Evolutionary conservation across 2,888 invertebrate species (phyloP), one percentile per base, ranked within the genome.

Genomic region (Eristalinus aeneus): DNA sequence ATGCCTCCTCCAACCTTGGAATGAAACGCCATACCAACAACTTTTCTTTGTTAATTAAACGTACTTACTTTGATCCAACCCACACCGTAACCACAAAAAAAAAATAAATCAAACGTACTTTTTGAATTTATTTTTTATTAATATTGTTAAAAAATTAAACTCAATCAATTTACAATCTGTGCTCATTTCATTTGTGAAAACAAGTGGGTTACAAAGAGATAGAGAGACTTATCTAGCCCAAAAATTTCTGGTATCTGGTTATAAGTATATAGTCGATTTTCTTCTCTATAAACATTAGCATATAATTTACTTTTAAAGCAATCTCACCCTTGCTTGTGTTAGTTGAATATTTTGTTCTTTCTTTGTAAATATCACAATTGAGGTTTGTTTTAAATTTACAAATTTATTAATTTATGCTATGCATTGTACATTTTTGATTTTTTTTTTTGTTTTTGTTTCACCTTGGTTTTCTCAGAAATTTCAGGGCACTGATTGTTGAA

Each of bases 351-450:
- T 56, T 64, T 72, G 65, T 53, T 56, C 65, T 78, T 71, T n/a
- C 46, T 34, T 79, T 79, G 72, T 72, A 79, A 79, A 79, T 79
- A 79, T 79, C 79, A 79, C 79, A 79, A 73, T 79, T 67, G 22
- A 8, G 67, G 67, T 73, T 79, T 61, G 31, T 63, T 63, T 69
- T 69, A 46, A 64, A 63, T 77, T 76, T 58, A 71, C 77, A 58
- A 71, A 76, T 69, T 27, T 63, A 68, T 46, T 68, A 54, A 39
- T 34, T 54, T 39, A 69, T 61, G 31, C 32, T 61, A 32, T 20
- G 31, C n/a, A 61, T 61, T 61, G 22, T 56, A 56, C 56, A 23
- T 32, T 31, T 23, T 58, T 58, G 31, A 58, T 58, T 58, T n/a
- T n/a, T 5, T 58, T 1, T 22, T 22, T 58, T 12, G 20, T 56